Conservation (phyloP, 2,888 invertebrate species). For the Pammene aurita region DNA sequence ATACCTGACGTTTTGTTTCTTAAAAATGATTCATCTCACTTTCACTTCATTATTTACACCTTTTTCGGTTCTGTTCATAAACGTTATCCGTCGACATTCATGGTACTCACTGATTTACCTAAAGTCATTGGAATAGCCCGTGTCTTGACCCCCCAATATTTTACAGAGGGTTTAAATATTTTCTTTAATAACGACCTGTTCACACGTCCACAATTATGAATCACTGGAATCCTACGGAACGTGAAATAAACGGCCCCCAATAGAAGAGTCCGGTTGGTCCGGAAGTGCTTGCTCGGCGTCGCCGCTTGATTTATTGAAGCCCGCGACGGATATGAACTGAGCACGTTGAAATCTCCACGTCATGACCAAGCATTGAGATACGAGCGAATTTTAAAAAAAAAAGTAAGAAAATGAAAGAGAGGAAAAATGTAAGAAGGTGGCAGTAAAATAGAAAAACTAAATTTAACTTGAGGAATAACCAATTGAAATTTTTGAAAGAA, state of each 20-base stretch:
- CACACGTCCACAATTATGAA: slow-evolving; percentile 2
- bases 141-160: too few species aligned
- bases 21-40: too few species aligned
- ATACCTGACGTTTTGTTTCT: too few species aligned
- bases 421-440: too few species aligned
- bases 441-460: too few species aligned
- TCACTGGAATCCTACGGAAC: neutral
- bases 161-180: neutral
- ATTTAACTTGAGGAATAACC: too few species aligned
- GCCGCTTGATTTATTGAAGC: slow-evolving; percentile 58
- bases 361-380: slow-evolving; percentile 33
- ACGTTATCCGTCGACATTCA: too few species aligned
- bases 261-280: slow-evolving; percentile 52
- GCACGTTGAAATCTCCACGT: slow-evolving; percentile 51
- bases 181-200: neutral
- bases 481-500: too few species aligned
- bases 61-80: too few species aligned
- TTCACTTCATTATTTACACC: too few species aligned
- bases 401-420: neutral
- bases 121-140: too few species aligned
- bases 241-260: slow-evolving; percentile 9
- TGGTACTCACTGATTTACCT: too few species aligned
- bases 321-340: slow-evolving; percentile 52
- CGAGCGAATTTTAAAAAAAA: neutral
- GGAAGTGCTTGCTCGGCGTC: slow-evolving; percentile 59